Percentiles rank a stretch among this genome's conserved stretches.
phyloP scores from a whole-genome alignment of 2,888 invertebrate species.

The Monoplex corrugatus region DNA sequence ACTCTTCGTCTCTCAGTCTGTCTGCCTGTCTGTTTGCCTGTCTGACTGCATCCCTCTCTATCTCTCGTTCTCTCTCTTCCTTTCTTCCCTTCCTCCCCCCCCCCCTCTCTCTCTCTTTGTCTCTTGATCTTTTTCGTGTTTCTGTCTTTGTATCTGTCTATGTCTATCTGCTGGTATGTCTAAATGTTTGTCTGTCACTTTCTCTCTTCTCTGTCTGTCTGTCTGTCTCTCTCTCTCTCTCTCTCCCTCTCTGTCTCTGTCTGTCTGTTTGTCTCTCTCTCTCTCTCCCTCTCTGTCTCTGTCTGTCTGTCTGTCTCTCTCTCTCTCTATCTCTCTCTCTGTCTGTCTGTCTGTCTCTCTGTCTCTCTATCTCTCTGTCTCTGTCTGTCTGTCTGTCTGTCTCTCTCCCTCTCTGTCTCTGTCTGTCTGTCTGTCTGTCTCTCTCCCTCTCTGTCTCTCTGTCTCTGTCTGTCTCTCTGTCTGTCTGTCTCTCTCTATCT shows the following conservation, averaged over 20 bases:
- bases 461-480: neutral
- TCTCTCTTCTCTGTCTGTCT: too few species aligned
- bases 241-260: too few species aligned
- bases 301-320: neutral
- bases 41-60: too few species aligned
- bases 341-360: too few species aligned
- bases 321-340: too few species aligned
- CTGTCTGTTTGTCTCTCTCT: neutral
- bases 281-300: neutral
- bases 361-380: neutral
- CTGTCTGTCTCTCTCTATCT: too few species aligned
- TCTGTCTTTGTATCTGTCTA: too few species aligned
- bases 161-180: too few species aligned
- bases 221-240: too few species aligned
- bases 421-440: neutral
- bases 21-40: too few species aligned
- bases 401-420: conserved; percentile 2
- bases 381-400: conserved; percentile 5
- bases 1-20: neutral
- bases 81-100: neutral
- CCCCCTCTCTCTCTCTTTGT: neutral
- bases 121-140: neutral
- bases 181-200: too few species aligned
- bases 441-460: neutral
- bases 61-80: neutral